Conservation (phyloP, 2,797 vertebrate genomes). For the Ptychadena robeensis region DNA sequence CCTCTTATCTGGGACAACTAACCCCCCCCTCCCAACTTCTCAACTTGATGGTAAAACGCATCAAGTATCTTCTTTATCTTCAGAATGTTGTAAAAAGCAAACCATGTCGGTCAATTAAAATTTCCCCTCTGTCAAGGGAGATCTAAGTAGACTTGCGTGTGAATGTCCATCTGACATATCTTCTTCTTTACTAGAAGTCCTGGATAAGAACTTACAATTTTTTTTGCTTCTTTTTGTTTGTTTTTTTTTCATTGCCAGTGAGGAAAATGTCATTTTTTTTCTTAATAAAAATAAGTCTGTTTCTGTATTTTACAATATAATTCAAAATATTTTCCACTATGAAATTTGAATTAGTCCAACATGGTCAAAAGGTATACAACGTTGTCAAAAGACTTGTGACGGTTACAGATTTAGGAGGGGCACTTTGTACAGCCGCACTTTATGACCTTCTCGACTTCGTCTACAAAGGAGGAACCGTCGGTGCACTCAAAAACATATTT, state of each 20-base stretch:
- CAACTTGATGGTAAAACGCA: constrained; percentile 51
- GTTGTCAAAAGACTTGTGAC: constrained; percentile 66
- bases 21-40: constrained; percentile 47
- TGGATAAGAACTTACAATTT: constrained; percentile 61
- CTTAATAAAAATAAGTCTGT: constrained; percentile 99
- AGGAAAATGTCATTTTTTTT: constrained; percentile 86
- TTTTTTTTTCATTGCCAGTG: constrained; percentile 71
- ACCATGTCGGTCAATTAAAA: constrained; percentile 64
- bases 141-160: constrained; percentile 63
- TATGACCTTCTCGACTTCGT: constrained; percentile 96
- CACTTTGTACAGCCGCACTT: constrained; percentile 95
- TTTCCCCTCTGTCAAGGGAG: constrained; percentile 62
- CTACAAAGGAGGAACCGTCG: constrained; percentile 95
- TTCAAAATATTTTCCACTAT: constrained; percentile 93
- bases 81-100: constrained; percentile 67
- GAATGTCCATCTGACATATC: constrained; percentile 68
- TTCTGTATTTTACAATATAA: constrained; percentile 99
- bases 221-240: constrained; percentile 17
- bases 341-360: constrained; percentile 92
- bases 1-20: constrained; percentile 53
- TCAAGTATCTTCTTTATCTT: constrained; percentile 66
- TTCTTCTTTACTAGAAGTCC: constrained; percentile 72
- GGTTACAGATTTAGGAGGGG: constrained; percentile 77
- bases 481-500: constrained; percentile 99
- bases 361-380: constrained; percentile 78